Conservation (phyloP, 2,888 invertebrate genomes). For the Caenorhabditis doughertyi region DNA sequence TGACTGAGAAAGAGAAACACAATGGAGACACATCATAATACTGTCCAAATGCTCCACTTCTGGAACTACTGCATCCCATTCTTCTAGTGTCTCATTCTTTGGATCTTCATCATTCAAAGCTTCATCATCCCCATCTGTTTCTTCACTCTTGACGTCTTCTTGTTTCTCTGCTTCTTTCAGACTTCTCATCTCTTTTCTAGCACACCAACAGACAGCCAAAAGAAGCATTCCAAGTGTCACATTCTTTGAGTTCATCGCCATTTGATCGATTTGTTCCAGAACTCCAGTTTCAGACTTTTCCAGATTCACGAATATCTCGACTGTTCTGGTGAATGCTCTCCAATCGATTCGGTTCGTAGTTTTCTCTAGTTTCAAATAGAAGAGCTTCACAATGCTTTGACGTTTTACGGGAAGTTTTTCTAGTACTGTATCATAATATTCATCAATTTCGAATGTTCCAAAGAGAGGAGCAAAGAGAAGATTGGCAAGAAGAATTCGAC, state of each 20-base stretch:
- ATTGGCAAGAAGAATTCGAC: constrained; percentile 28
- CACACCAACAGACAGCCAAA: constrained; percentile 54
- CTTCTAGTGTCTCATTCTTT: constrained; percentile 33
- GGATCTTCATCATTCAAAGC: constrained; percentile 21
- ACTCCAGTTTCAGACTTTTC: constrained; percentile 27
- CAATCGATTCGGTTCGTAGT: constrained; percentile 35
- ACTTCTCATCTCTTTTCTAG: constrained; percentile 3
- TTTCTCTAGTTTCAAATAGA: constrained; percentile 33
- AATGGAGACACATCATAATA: constrained; percentile 57
- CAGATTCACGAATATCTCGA: constrained; percentile 35
- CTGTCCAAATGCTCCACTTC: constrained; percentile 62
- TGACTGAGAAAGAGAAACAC: constrained; percentile 34
- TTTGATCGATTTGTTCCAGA: constrained; percentile 26
- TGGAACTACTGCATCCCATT: constrained; percentile 58
- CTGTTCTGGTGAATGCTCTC: constrained; percentile 37
- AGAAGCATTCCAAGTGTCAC: constrained; percentile 47
- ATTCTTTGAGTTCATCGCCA: constrained; percentile 50
- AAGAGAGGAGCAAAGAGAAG: constrained; percentile 49
- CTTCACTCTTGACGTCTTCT: neutral
- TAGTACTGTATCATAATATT: constrained; percentile 48
- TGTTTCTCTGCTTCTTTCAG: neutral
- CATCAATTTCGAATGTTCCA: constrained; percentile 40
- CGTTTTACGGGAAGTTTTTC: constrained; percentile 41
- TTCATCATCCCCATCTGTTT: neutral
- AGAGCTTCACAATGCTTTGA: constrained; percentile 36